Evolutionary conservation across 2,797 vertebrate species (phyloP).

Genomic region (Melopsittacus undulatus): DNA sequence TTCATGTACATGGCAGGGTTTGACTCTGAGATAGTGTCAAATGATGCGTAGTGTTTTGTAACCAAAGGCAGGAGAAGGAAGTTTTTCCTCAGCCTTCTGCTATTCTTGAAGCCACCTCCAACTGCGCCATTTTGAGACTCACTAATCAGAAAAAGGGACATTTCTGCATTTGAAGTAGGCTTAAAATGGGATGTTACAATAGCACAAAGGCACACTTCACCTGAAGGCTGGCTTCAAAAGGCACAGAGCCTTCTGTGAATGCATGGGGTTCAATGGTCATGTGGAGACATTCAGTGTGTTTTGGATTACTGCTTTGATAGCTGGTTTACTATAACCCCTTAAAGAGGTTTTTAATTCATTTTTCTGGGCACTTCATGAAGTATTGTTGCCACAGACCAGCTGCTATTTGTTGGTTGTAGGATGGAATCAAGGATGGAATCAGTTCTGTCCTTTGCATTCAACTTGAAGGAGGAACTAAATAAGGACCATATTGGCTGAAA

Average conservation of each 20-base stretch:
- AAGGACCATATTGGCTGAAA: not conserved
- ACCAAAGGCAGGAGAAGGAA: conserved; percentile 11
- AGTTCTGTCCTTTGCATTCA: not conserved
- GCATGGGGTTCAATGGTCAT: not conserved
- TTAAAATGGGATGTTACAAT: not conserved
- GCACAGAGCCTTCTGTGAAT: not conserved
- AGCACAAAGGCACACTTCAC: not conserved
- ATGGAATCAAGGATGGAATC: not conserved
- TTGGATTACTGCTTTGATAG: not conserved
- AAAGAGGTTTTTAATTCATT: not conserved
- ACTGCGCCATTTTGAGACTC: not conserved
- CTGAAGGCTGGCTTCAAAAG: conserved; percentile 7
- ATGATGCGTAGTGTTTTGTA: not conserved
- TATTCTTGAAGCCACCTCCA: not conserved
- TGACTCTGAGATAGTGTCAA: not conserved
- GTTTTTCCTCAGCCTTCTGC: not conserved
- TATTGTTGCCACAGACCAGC: not conserved
- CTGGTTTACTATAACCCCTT: not conserved
- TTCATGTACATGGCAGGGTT: not conserved
- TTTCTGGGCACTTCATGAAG: not conserved
- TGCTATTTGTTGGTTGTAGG: not conserved
- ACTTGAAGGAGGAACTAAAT: not conserved
- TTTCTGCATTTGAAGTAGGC: not conserved
- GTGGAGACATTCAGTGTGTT: not conserved
- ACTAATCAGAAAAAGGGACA: not conserved